Base-by-base conservation (phyloP, 1,140 invertebrate species). In the Anastrepha ludens region DNA sequence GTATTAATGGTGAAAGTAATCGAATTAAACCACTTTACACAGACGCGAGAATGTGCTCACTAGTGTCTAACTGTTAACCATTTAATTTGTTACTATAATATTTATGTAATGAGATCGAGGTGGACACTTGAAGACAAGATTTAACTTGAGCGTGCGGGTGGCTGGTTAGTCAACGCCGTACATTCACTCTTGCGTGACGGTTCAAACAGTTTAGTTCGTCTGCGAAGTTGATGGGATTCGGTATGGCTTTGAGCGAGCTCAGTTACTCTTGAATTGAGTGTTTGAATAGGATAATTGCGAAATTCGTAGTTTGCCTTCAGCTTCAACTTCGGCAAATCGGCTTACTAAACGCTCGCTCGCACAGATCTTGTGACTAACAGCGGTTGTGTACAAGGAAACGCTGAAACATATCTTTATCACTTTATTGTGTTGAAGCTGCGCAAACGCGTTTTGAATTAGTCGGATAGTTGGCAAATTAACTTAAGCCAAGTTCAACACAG, bases 121-220 rank as follows among this genome's bases (percentile, higher is more conserved):
- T 81, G 74, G 74, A 81, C 74, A 58, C 47, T 81, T 81, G 47
- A 81, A 81, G 74, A 55, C 50, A n/a, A 20, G 47, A 55, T 81
- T 81, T 81, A 41, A 81, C 20, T 55, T 81, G n/a, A 55, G 47
- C 29, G 44, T 9, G 74, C 47, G 41, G 74, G 64, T 39, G 60
- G 64, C 20, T 29, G 6, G 29, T 67, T 8, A 39, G 64, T 39
- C 29, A 8, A 41, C 74, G 39, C 15, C 3, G 50, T 17, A 47
- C 44, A 29, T 20, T 55, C 47, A 81, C 70, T 50, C 17, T 47
- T 2, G 70, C 44, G n/a, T 44, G 41, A 50, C 70, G 44, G 41
- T 47, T 15, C 70, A 44, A 74, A 74, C 41, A 5, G 74, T 55
- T 55, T 55, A 81, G 74, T 81, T 81, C 47, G n/a, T 81, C 47